phyloP scores from a whole-genome alignment of 2,888 invertebrate species.

The Sialis fuliginosa region DNA sequence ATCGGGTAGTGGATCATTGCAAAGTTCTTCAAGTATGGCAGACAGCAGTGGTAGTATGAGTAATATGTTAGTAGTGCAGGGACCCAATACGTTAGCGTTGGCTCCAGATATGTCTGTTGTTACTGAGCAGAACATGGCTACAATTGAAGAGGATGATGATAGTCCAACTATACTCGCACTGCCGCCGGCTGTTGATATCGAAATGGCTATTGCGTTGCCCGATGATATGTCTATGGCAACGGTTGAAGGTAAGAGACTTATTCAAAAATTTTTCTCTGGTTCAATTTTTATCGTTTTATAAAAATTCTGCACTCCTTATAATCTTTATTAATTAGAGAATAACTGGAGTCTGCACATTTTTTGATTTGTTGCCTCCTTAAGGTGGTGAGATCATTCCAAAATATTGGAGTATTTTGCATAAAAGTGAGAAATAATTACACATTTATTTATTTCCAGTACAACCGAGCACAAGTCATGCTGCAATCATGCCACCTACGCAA shows the following conservation, averaged over 20 bases:
- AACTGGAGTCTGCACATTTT: too few species aligned
- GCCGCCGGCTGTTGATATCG: slow-evolving; percentile 14
- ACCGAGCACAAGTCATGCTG: slow-evolving; percentile 20
- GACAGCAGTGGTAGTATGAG: slow-evolving; percentile 10
- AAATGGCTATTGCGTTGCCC: slow-evolving; percentile 26
- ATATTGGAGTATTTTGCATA: too few species aligned
- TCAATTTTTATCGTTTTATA: too few species aligned
- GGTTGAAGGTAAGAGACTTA: slow-evolving; percentile 8
- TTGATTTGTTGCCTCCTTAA: too few species aligned
- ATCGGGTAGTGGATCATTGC: slow-evolving; percentile 10
- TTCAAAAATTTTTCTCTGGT: too few species aligned
- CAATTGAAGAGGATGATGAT: slow-evolving; percentile 2
- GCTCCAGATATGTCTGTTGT: slow-evolving; percentile 5
- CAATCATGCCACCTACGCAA: slow-evolving; percentile 2
- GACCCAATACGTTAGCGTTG: slow-evolving; percentile 1
- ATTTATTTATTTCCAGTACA: slow-evolving; percentile 20
- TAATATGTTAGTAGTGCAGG: slow-evolving; percentile 3
- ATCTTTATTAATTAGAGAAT: too few species aligned
- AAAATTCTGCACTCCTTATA: too few species aligned
- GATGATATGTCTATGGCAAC: slow-evolving; percentile 24
- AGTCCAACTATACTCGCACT: slow-evolving; percentile 12
- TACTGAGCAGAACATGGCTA: slow-evolving; percentile 3
- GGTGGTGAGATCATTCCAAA: too few species aligned
- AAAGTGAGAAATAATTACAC: too few species aligned
- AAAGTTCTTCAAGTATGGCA: slow-evolving; percentile 8